Percentiles rank a stretch among this genome's conserved stretches.
Conservation (phyloP, 2,888 invertebrate genomes). For the Cosmorhoe ocellata region DNA sequence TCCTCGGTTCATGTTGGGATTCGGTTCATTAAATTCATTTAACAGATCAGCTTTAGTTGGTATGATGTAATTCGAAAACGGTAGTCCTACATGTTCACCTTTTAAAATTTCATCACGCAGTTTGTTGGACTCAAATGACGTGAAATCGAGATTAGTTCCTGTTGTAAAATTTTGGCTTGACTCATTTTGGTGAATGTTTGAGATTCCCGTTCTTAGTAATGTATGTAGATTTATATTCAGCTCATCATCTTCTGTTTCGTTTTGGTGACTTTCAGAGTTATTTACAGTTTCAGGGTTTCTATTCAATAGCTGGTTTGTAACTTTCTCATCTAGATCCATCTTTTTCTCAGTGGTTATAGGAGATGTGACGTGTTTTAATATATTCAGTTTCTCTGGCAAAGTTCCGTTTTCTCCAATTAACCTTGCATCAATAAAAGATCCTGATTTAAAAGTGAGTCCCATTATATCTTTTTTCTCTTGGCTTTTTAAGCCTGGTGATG, state of each 20-base stretch:
- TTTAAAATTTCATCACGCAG: constrained; percentile 12
- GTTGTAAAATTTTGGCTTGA: not conserved
- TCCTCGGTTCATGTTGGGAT: not conserved
- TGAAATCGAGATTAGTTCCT: not conserved
- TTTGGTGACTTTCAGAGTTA: not conserved
- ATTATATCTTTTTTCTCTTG: constrained; percentile 48
- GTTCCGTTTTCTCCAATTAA: constrained; percentile 38
- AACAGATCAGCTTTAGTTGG: not conserved
- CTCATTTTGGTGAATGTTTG: not conserved
- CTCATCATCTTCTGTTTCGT: not conserved
- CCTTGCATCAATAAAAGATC: constrained; percentile 55
- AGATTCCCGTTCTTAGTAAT: not conserved
- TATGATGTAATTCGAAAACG: constrained; percentile 2
- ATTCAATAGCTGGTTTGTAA: no score
- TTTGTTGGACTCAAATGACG: constrained; percentile 11
- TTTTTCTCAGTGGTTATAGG: constrained; percentile 19
- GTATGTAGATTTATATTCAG: not conserved
- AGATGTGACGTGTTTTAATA: constrained; percentile 22
- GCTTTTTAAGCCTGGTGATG: constrained; percentile 49
- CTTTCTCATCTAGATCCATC: no score
- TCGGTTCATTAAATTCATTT: not conserved
- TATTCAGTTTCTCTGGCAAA: constrained; percentile 11
- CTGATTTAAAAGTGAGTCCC: constrained; percentile 45
- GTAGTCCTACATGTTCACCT: constrained; percentile 3
- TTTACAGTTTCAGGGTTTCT: not conserved